Conservation (phyloP, 2,113 vertebrate genomes). For the Rhinoptilus africanus region DNA sequence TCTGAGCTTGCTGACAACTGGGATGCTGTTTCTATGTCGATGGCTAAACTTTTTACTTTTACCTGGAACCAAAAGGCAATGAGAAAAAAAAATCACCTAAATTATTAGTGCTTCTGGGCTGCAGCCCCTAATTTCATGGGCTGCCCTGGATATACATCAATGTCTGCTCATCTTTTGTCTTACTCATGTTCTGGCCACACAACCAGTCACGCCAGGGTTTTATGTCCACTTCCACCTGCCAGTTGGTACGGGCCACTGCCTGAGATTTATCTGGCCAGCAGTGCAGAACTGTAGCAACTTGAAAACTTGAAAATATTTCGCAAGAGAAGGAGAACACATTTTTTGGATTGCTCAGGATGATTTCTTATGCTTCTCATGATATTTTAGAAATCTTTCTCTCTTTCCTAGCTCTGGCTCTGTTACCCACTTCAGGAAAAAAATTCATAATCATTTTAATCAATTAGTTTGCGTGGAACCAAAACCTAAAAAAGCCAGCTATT, state of each 20-base stretch:
- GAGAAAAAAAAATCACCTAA: background rate
- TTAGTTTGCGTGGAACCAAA: background rate
- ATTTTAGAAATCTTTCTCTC: background rate
- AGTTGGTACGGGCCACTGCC: rapidly evolving
- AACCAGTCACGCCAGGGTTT: background rate
- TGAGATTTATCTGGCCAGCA: background rate
- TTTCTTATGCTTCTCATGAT: background rate
- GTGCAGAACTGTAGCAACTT: background rate
- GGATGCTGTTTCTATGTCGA: background rate
- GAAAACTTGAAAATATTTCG: background rate
- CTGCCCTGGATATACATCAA: background rate
- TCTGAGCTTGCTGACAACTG: background rate
- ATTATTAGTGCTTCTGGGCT: background rate
- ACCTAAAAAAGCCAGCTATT: background rate
- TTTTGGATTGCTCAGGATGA: background rate
- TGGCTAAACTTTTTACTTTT: background rate
- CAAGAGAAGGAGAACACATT: background rate
- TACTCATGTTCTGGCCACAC: background rate
- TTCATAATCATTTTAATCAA: background rate
- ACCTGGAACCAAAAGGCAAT: background rate
- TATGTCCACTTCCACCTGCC: background rate
- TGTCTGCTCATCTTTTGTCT: background rate
- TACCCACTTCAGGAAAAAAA: background rate
- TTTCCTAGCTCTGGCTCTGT: background rate
- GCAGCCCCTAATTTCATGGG: background rate